phyloP scores from a whole-genome alignment of 2,797 vertebrate genomes.

The Synanceia verrucosa region DNA sequence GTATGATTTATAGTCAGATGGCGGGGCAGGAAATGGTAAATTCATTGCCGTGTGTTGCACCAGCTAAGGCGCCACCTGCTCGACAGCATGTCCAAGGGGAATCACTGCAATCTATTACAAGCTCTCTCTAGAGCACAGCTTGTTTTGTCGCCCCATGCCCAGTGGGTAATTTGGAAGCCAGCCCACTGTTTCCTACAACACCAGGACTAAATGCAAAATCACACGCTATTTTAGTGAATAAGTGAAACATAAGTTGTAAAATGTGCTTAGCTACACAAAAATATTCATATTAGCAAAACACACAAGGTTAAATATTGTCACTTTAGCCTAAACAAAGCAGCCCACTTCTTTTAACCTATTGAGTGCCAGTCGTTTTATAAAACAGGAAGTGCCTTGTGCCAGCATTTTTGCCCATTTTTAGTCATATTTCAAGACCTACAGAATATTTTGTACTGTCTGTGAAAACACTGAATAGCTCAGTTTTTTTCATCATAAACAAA shows the following conservation, averaged over 20 bases:
- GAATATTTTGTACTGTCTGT: no score
- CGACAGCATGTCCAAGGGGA: slow-evolving; percentile 80
- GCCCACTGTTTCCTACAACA: slow-evolving; percentile 77
- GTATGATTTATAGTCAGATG: slow-evolving; percentile 79
- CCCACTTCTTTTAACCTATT: neutral
- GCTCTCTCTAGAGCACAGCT: slow-evolving; percentile 81
- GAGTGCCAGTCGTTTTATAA: neutral
- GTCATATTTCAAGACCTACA: no score
- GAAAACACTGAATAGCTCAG: no score
- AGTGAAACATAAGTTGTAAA: slow-evolving; percentile 13
- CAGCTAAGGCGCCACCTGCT: slow-evolving; percentile 82
- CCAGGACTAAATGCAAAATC: slow-evolving; percentile 42
- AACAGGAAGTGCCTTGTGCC: no score
- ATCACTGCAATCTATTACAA: slow-evolving; percentile 82
- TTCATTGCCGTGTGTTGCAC: slow-evolving; percentile 78
- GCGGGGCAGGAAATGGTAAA: slow-evolving; percentile 77
- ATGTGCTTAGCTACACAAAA: neutral
- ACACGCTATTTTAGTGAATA: slow-evolving; percentile 5
- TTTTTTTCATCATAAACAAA: no score
- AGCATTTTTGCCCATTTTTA: no score
- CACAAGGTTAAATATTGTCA: neutral
- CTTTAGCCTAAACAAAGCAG: neutral
- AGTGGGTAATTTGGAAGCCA: slow-evolving; percentile 75
- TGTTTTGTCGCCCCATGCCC: slow-evolving; percentile 76
- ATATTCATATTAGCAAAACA: neutral